Evolutionary conservation across 1,140 invertebrate species (phyloP).

Genomic region (Dinothrombium tinctorium): DNA sequence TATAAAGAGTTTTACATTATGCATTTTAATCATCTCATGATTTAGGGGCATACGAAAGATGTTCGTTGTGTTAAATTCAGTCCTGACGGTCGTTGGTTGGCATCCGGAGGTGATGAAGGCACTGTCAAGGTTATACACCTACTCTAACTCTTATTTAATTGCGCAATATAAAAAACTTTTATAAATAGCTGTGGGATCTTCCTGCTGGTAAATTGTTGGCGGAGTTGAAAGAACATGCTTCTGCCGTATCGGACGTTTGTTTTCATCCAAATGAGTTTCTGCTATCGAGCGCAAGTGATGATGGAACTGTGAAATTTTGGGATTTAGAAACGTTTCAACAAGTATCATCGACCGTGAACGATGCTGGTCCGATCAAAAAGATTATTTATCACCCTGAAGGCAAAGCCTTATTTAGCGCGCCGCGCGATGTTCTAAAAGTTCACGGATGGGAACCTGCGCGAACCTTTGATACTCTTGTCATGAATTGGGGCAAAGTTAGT

Average conservation of each 20-base stretch:
- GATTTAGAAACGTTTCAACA: conserved; percentile 73
- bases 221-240: conserved; percentile 60
- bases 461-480: conserved; percentile 50
- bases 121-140: conserved; percentile 30
- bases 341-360: conserved; percentile 50
- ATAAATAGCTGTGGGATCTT: conserved; percentile 49
- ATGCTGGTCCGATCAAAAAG: conserved; percentile 33
- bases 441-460: conserved; percentile 80
- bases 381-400: conserved; percentile 60
- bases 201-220: conserved; percentile 62
- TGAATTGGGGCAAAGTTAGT: conserved; percentile 65
- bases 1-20: too few relatives aligned
- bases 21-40: too few relatives aligned
- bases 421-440: conserved; percentile 60
- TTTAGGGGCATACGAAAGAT: conserved; percentile 50
- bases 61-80: conserved; percentile 87
- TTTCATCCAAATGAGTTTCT: conserved; percentile 94
- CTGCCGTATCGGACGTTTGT: conserved; percentile 55
- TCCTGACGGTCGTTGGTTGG: conserved; percentile 92
- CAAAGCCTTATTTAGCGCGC: conserved; percentile 61
- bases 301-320: conserved; percentile 58
- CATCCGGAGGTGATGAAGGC: conserved; percentile 74
- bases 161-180: conserved; percentile 6
- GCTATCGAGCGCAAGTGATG: conserved; percentile 52
- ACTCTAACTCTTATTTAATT: neutral